Conservation (phyloP, 2,113 vertebrate genomes). For the Pipra filicauda region DNA sequence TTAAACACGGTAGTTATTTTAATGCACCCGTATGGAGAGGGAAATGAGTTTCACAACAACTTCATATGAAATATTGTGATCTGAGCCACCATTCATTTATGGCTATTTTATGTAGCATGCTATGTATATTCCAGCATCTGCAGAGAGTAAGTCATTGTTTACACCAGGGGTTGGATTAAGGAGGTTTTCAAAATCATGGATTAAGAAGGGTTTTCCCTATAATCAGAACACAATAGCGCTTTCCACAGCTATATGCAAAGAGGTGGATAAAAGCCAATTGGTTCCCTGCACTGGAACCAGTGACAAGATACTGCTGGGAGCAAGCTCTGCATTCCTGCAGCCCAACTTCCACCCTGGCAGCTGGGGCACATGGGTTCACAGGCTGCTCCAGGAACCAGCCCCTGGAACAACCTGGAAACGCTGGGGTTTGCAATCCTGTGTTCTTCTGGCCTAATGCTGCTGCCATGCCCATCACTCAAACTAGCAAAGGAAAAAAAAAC, state of each 20-base stretch:
- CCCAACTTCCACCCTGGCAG: background rate
- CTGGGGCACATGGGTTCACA: background rate
- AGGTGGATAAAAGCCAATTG: constrained; percentile 19
- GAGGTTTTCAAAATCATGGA: constrained; percentile 49
- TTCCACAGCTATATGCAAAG: constrained; percentile 36
- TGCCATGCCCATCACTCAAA: background rate
- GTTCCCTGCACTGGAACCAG: background rate
- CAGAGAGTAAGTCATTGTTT: constrained; percentile 32
- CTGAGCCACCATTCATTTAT: background rate
- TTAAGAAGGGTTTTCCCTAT: constrained; percentile 16
- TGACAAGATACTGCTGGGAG: background rate
- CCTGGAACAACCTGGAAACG: background rate
- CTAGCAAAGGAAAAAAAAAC: background rate
- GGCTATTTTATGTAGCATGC: background rate
- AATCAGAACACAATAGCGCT: constrained; percentile 39
- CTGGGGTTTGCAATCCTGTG: background rate
- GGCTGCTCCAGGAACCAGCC: background rate
- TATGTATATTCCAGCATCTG: background rate
- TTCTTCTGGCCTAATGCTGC: background rate
- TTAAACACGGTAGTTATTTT: background rate
- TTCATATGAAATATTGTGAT: background rate
- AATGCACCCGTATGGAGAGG: background rate
- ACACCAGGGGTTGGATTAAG: constrained; percentile 50
- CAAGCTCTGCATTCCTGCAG: background rate
- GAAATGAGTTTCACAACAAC: background rate